Percentiles rank a stretch among this genome's conserved stretches.
These are phyloP conservation scores for Dryoscopus gambensis DNA, from an alignment of 2,113 vertebrate genomes.

Conservation along the genomic window DNA sequence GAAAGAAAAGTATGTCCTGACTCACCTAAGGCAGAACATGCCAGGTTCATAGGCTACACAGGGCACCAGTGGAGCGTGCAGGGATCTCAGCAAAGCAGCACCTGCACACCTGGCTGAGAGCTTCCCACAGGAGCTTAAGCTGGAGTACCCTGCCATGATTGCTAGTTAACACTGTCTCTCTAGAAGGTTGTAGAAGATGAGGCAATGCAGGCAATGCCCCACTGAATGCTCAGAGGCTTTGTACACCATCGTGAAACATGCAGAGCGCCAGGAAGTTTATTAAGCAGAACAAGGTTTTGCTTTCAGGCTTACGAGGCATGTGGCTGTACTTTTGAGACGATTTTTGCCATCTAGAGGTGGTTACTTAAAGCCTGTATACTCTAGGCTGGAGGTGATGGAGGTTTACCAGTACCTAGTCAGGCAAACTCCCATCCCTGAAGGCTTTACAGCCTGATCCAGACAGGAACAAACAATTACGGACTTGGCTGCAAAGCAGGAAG, in stretches of 20 bases:
- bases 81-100: not conserved
- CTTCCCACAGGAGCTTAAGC: not conserved
- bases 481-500: slow-evolving; percentile 28
- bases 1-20: not conserved
- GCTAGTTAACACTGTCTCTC: not conserved
- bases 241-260: accelerated
- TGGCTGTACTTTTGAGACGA: not conserved
- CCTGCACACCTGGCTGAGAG: not conserved
- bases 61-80: not conserved
- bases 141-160: not conserved
- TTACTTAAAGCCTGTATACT: not conserved
- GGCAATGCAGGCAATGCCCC: not conserved
- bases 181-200: not conserved
- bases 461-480: slow-evolving; percentile 38
- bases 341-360: slow-evolving; percentile 6
- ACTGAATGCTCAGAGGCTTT: not conserved
- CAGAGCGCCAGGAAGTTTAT: not conserved
- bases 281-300: not conserved
- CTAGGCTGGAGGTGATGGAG: not conserved
- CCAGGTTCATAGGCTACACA: not conserved
- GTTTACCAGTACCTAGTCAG: not conserved
- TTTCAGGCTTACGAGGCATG: not conserved
- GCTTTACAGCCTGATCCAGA: slow-evolving; percentile 7
- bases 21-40: not conserved
- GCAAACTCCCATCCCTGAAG: slow-evolving; percentile 22